Evolutionary conservation across 2,797 vertebrate species (phyloP).

Genomic region (Scomberomorus guttatus): DNA sequence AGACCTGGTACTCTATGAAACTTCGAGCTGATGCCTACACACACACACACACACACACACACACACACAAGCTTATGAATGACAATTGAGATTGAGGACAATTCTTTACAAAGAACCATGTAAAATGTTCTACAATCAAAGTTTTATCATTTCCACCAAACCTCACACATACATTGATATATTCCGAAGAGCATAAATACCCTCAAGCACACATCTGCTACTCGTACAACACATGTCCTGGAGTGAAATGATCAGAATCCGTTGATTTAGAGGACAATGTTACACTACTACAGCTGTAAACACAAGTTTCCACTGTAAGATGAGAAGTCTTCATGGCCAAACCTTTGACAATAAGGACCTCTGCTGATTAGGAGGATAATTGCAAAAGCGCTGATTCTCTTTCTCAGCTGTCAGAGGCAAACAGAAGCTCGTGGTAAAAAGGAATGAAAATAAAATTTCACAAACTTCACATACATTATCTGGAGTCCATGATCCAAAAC

Average conservation of each 20-base stretch:
- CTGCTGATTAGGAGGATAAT: constrained; percentile 59
- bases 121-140: constrained; percentile 19
- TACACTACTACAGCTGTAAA: constrained; percentile 25
- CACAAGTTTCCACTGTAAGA: not conserved
- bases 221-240: not conserved
- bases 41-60: not conserved
- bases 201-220: constrained; percentile 12
- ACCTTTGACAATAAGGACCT: constrained; percentile 58
- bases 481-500: not conserved
- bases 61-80: not conserved
- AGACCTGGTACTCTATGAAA: not conserved
- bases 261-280: not conserved
- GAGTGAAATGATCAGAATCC: constrained; percentile 7
- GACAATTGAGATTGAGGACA: not conserved
- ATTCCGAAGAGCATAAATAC: constrained; percentile 13
- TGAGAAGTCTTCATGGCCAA: constrained; percentile 1
- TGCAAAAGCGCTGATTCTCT: constrained; percentile 35
- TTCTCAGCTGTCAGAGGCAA: not conserved
- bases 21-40: not conserved
- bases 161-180: constrained; percentile 3
- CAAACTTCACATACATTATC: not conserved
- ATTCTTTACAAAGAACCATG: constrained; percentile 15
- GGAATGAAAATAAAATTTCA: constrained; percentile 9
- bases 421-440: constrained; percentile 2
- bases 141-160: not conserved